These are phyloP conservation scores for Pollimyrus isidori DNA, from an alignment of 2,113 vertebrate species.

Conservation along the genomic window DNA sequence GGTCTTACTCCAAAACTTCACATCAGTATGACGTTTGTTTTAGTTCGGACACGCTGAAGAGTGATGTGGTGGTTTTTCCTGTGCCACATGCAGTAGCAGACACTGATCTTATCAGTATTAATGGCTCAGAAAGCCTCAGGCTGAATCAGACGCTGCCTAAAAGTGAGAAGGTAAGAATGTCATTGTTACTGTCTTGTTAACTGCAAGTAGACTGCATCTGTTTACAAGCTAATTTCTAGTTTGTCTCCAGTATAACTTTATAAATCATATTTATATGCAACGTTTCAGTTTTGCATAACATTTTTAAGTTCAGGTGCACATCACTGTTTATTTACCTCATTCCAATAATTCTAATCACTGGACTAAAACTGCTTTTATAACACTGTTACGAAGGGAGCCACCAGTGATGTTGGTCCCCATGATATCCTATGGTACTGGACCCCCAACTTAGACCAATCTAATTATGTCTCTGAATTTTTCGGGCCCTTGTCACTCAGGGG, in stretches of 20 bases:
- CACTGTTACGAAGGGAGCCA: not conserved
- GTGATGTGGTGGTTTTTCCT: conserved; percentile 23
- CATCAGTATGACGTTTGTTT: conserved; percentile 29
- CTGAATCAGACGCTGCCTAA: not conserved
- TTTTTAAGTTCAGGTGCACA: not conserved
- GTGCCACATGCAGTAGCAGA: not conserved
- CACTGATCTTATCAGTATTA: conserved; percentile 24
- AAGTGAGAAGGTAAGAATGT: conserved; percentile 15
- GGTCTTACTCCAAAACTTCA: not conserved
- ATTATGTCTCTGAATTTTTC: not conserved
- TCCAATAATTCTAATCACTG: not conserved
- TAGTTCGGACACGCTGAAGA: conserved; percentile 27
- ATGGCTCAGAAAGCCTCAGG: conserved; percentile 7
- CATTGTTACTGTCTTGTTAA: not conserved
- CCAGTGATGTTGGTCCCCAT: not conserved
- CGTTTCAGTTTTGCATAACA: not conserved
- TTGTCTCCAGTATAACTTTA: not conserved
- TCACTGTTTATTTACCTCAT: not conserved
- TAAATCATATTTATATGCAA: not conserved
- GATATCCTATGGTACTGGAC: not conserved
- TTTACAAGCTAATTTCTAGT: not conserved
- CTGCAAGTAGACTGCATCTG: not conserved
- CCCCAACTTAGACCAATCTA: not conserved
- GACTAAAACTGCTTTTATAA: not conserved
- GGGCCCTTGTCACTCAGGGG: not conserved